Evolutionary conservation across 2,888 invertebrate genomes (phyloP).

Genomic region (Euplagia quadripunctaria): DNA sequence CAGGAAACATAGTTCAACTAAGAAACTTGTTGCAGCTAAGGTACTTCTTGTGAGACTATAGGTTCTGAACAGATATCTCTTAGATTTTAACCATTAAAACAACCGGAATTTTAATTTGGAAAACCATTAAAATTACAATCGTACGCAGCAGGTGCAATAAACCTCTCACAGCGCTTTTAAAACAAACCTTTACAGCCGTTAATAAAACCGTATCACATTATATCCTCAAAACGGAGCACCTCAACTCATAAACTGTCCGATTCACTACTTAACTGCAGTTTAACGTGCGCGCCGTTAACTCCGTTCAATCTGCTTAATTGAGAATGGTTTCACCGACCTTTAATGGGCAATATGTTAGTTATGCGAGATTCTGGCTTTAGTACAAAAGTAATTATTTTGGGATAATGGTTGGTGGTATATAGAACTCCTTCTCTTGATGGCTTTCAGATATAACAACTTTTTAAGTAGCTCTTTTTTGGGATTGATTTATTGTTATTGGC

Average conservation of each 20-base stretch:
- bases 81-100: not conserved
- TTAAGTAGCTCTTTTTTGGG: not conserved
- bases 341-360: slow-evolving; percentile 68
- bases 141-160: slow-evolving; percentile 47
- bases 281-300: slow-evolving; percentile 77
- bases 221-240: slow-evolving; percentile 67
- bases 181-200: slow-evolving; percentile 54
- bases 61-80: no score
- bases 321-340: slow-evolving; percentile 76
- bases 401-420: slow-evolving; percentile 29
- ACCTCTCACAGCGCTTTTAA: slow-evolving; percentile 50
- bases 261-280: slow-evolving; percentile 81
- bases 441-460: not conserved
- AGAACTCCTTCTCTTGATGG: slow-evolving; percentile 7
- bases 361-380: slow-evolving; percentile 49
- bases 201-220: slow-evolving; percentile 58
- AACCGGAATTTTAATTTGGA: slow-evolving; percentile 17
- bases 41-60: not conserved
- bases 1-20: no score
- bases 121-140: slow-evolving; percentile 29
- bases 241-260: slow-evolving; percentile 80
- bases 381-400: slow-evolving; percentile 44
- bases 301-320: slow-evolving; percentile 85
- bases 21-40: no score
- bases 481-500: no score